A percentile compares a stretch with the other conserved stretches of the same genome.
Evolutionary conservation across 1,140 invertebrate genomes (phyloP).

Genomic region (Geopemphigus sp.): DNA sequence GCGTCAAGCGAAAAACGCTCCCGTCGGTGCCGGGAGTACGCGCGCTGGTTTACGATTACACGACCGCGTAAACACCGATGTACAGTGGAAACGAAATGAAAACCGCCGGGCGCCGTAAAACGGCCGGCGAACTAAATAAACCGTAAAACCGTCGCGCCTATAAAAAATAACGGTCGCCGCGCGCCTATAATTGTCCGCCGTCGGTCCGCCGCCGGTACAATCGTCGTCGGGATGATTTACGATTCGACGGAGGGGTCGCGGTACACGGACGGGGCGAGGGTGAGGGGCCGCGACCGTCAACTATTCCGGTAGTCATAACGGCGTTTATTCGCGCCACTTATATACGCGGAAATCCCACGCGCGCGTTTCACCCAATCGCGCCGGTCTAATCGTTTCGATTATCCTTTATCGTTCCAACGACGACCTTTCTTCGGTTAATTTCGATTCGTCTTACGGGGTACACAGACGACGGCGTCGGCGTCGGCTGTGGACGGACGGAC

Average conservation of each 20-base stretch:
- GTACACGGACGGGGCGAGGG: too few species aligned
- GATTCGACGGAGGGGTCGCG: not conserved
- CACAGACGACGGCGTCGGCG: not conserved
- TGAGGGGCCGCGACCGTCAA: too few species aligned
- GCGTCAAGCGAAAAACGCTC: too few species aligned
- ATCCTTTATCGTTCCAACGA: too few species aligned
- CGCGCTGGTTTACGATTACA: too few species aligned
- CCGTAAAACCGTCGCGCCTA: not conserved
- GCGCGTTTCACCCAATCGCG: conserved; percentile 1
- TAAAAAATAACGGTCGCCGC: too few species aligned
- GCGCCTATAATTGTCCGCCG: not conserved
- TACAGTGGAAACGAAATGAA: too few species aligned
- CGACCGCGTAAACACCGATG: too few species aligned
- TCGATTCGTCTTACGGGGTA: not conserved
- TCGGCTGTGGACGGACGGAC: not conserved
- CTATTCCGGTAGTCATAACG: conserved; percentile 32
- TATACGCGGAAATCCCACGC: not conserved
- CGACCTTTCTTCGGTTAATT: too few species aligned
- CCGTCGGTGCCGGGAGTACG: too few species aligned
- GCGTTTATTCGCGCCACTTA: conserved; percentile 28
- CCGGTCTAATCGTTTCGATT: conserved; percentile 41
- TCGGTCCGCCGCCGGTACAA: not conserved
- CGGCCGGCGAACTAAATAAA: not conserved
- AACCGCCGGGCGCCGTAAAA: too few species aligned
- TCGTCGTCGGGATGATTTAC: conserved; percentile 23